Evolutionary conservation across 2,888 invertebrate species (phyloP).

Genomic region (Lypha dubia): DNA sequence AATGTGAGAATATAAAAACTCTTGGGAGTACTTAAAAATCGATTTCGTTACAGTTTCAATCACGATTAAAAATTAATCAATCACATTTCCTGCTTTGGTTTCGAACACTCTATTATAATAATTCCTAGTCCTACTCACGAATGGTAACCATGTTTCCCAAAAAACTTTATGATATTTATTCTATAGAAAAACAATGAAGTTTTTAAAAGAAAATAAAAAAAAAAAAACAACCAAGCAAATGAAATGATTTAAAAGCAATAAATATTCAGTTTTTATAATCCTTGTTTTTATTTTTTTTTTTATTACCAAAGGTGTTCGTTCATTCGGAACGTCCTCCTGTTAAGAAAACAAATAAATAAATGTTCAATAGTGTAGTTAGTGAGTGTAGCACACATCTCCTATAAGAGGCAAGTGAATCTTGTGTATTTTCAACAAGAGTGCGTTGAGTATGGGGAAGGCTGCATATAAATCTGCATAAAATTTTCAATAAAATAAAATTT

Average conservation of each 20-base stretch:
- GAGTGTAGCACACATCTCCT: background rate
- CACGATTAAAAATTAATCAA: no score
- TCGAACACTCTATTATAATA: no score
- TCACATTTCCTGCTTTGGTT: no score
- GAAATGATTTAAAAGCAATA: slow-evolving; percentile 64
- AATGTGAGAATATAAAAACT: no score
- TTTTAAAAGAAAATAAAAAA: slow-evolving; percentile 30
- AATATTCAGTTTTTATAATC: slow-evolving; percentile 51
- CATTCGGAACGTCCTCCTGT: background rate
- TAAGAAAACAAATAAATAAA: slow-evolving; percentile 58
- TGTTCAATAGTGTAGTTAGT: slow-evolving; percentile 39
- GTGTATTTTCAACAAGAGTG: background rate
- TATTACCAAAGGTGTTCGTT: slow-evolving; percentile 20
- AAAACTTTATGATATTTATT: background rate
- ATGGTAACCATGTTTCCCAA: background rate
- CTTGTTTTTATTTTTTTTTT: no score
- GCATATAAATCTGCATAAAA: slow-evolving; percentile 42
- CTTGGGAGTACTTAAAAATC: no score
- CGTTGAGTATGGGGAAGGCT: slow-evolving; percentile 27
- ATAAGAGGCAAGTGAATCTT: background rate
- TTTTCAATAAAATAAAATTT: slow-evolving; percentile 66
- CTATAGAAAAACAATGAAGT: slow-evolving; percentile 33
- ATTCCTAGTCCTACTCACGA: background rate
- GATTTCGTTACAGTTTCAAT: no score
- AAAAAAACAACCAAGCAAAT: slow-evolving; percentile 10